Percentiles rank a stretch among this genome's conserved stretches.
Evolutionary conservation across 2,797 vertebrate species (phyloP).

Genomic region (Eulemur rubriventer): DNA sequence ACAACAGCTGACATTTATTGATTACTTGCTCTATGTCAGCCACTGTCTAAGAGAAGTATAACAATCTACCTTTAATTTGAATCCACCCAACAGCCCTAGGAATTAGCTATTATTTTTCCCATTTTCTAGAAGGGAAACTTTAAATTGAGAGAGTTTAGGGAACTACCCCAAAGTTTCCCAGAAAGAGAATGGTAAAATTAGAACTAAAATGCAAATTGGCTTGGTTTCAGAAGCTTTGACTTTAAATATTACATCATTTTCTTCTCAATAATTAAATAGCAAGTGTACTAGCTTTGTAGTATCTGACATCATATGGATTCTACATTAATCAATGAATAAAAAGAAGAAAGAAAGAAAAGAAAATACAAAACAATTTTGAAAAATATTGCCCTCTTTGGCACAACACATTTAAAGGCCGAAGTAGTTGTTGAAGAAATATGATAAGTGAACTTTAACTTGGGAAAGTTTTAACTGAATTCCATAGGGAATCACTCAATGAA

Average conservation of each 20-base stretch:
- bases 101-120: not conserved
- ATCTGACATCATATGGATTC: not conserved
- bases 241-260: not conserved
- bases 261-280: not conserved
- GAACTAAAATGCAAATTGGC: not conserved
- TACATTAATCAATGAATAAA: not conserved
- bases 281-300: not conserved
- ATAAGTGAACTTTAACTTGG: not conserved
- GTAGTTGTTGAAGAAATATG: not conserved
- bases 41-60: not conserved
- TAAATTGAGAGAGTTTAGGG: not conserved
- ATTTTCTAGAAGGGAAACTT: not conserved
- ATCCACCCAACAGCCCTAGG: not conserved
- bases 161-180: not conserved
- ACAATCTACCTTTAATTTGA: not conserved
- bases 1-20: not conserved
- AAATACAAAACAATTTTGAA: not conserved
- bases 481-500: not conserved
- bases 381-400: not conserved
- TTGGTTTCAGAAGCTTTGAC: not conserved
- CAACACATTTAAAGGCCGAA: not conserved
- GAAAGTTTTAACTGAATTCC: not conserved
- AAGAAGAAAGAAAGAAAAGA: not conserved
- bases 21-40: not conserved
- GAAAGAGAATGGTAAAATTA: not conserved